phyloP scores from a whole-genome alignment of 2,113 vertebrate species.

The Gracilinanus agilis region DNA sequence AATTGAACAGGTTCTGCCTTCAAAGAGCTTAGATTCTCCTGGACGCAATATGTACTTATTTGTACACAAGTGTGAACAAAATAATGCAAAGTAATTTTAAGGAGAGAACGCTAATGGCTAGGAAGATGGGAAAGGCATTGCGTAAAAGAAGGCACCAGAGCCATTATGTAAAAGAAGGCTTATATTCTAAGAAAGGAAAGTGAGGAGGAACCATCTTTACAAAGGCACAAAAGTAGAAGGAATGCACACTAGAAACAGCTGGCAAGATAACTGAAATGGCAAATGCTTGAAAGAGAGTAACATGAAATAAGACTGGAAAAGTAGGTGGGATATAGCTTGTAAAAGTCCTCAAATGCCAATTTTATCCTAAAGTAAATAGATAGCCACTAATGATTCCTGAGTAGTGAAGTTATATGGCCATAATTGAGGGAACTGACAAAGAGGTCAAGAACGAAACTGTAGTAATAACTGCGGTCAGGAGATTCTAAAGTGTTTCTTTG shows the following conservation, averaged over 20 bases:
- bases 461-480: background rate
- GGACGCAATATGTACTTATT: background rate
- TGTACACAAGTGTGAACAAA: background rate
- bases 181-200: background rate
- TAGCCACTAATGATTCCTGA: background rate
- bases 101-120: background rate
- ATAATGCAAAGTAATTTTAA: background rate
- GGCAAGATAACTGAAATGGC: background rate
- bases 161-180: background rate
- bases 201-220: background rate
- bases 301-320: background rate
- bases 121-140: background rate
- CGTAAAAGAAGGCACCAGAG: background rate
- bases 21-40: background rate
- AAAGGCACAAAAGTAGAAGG: background rate
- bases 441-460: background rate
- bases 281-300: background rate
- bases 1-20: background rate
- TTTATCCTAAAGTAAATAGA: background rate
- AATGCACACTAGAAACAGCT: background rate
- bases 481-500: background rate
- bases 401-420: background rate
- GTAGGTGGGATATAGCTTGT: background rate
- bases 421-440: background rate
- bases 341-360: background rate